A percentile compares a stretch with the other conserved stretches of the same genome.
These are phyloP conservation scores for Datnioides undecimradiatus DNA, from an alignment of 2,113 vertebrate species.

Conservation along the genomic window DNA sequence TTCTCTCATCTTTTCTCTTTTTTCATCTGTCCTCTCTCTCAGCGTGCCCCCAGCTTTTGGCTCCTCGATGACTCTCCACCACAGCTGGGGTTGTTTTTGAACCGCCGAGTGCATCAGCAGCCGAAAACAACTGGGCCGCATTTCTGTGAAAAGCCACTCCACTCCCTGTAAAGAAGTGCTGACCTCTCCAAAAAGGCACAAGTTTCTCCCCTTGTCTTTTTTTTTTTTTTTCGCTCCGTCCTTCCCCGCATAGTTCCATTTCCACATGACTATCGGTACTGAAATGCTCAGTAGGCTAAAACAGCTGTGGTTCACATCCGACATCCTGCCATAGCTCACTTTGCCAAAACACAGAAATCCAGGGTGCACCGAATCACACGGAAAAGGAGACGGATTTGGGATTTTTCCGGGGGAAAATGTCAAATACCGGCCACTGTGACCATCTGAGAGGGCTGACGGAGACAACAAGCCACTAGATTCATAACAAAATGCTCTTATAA, in stretches of 20 bases:
- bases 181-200: conserved; percentile 39
- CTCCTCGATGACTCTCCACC: conserved; percentile 36
- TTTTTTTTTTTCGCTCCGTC: background rate
- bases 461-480: background rate
- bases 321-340: conserved; percentile 21
- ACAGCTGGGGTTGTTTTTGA: conserved; percentile 63
- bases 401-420: conserved; percentile 41
- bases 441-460: background rate
- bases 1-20: conserved; percentile 29
- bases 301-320: conserved; percentile 50
- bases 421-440: conserved; percentile 18
- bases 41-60: conserved; percentile 30
- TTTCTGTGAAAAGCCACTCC: conserved; percentile 45
- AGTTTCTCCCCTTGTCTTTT: conserved; percentile 1
- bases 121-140: conserved; percentile 38
- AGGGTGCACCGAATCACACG: conserved; percentile 3
- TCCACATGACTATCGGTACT: conserved; percentile 2
- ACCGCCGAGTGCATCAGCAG: conserved; percentile 11
- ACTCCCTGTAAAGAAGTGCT: conserved; percentile 38
- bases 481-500: background rate
- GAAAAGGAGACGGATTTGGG: conserved; percentile 19
- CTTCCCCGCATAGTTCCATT: conserved; percentile 28
- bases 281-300: conserved; percentile 8
- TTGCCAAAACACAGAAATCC: conserved; percentile 58
- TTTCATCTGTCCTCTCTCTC: conserved; percentile 17